phyloP scores from a whole-genome alignment of 2,797 vertebrate species.

The Cuculus canorus region DNA sequence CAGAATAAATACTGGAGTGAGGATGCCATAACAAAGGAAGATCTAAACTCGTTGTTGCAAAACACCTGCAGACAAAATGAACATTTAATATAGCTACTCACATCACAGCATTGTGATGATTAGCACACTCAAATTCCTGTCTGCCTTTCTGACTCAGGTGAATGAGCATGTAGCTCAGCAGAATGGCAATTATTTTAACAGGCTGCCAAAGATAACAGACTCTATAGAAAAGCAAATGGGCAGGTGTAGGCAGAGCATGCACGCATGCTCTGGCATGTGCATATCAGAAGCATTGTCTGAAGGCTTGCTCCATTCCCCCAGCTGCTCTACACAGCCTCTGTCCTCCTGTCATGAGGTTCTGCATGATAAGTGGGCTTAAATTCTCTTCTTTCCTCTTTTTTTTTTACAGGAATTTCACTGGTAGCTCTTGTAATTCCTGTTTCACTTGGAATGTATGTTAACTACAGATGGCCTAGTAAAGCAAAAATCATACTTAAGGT shows the following conservation, averaged over 20 bases:
- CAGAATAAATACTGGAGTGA: neutral
- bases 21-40: conserved; percentile 8
- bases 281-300: neutral
- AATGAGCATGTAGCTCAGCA: conserved; percentile 32
- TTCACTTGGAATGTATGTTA: conserved; percentile 84
- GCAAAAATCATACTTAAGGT: conserved; percentile 94
- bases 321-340: rapidly evolving
- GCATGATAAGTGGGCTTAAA: neutral
- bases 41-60: neutral
- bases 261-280: rapidly evolving
- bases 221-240: conserved; percentile 23
- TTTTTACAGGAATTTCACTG: conserved; percentile 85
- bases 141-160: conserved; percentile 61
- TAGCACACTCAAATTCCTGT: conserved; percentile 52
- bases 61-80: conserved; percentile 60
- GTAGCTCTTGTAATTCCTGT: conserved; percentile 88
- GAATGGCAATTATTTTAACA: conserved; percentile 67
- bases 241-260: neutral
- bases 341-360: neutral
- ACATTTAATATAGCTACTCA: conserved; percentile 47
- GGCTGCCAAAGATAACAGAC: conserved; percentile 44
- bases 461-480: conserved; percentile 83
- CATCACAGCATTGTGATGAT: conserved; percentile 49
- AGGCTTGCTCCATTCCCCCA: rapidly evolving
- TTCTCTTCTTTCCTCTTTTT: neutral